A percentile compares a stretch with the other conserved stretches of the same genome.
These are phyloP conservation scores for Plagodis pulveraria DNA, from an alignment of 2,888 invertebrate genomes.

Conservation along the genomic window DNA sequence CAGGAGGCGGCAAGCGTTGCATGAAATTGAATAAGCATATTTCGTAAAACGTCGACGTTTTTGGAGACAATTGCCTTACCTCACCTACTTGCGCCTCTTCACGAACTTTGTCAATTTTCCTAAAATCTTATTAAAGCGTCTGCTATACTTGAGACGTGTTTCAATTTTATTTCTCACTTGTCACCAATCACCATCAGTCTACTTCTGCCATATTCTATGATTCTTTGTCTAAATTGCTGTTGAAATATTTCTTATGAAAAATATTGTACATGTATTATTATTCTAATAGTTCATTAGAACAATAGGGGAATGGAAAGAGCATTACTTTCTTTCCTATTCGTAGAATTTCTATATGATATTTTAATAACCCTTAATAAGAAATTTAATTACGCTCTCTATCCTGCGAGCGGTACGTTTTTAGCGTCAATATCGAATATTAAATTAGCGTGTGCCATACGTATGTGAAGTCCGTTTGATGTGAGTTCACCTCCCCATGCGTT, in stretches of 20 bases:
- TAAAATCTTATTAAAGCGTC: conserved; percentile 80
- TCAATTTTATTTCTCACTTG: conserved; percentile 58
- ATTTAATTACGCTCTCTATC: conserved; percentile 71
- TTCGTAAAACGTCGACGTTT: conserved; percentile 85
- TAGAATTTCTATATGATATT: conserved; percentile 1
- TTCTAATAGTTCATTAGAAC: too few relatives aligned
- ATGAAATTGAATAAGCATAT: conserved; percentile 86
- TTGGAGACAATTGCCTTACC: conserved; percentile 85
- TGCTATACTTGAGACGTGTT: conserved; percentile 67
- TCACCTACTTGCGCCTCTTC: conserved; percentile 82
- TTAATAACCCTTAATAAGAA: conserved; percentile 60
- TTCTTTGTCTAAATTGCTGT: not conserved
- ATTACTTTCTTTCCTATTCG: not conserved
- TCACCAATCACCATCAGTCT: conserved; percentile 24
- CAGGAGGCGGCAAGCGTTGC: conserved; percentile 85
- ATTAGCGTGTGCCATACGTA: conserved; percentile 74
- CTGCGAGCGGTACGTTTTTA: conserved; percentile 69
- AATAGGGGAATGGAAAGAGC: too few relatives aligned
- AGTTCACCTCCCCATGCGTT: conserved; percentile 63
- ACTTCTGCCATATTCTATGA: conserved; percentile 13
- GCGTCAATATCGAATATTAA: conserved; percentile 75
- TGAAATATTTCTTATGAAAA: too few relatives aligned
- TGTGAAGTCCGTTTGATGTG: conserved; percentile 80
- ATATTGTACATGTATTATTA: too few relatives aligned
- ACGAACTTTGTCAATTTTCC: conserved; percentile 84